Evolutionary conservation across 2,888 invertebrate genomes (phyloP).

Genomic region (Eristalinus aeneus): DNA sequence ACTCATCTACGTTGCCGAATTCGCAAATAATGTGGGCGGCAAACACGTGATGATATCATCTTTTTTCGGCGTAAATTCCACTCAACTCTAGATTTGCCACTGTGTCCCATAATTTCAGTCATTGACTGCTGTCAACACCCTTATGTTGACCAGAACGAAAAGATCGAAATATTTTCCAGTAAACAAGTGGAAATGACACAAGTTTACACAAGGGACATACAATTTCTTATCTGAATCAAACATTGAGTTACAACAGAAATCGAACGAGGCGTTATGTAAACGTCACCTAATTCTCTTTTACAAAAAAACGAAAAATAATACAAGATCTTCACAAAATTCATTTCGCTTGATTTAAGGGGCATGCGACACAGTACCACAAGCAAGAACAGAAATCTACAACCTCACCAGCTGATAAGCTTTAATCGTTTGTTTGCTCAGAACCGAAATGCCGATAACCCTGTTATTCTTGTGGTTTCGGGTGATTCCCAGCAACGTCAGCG

Average conservation of each 20-base stretch:
- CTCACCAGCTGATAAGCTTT: neutral
- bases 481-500: slow-evolving; percentile 14
- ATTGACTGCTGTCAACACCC: neutral
- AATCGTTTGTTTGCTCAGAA: neutral
- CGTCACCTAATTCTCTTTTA: neutral
- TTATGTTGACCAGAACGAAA: no score
- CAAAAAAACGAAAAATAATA: neutral
- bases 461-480: neutral
- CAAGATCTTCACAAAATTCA: neutral
- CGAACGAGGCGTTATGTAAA: neutral
- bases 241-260: neutral
- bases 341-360: neutral
- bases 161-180: no score
- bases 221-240: neutral
- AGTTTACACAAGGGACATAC: neutral
- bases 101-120: neutral
- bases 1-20: neutral
- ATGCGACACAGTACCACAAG: neutral
- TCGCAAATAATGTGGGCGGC: neutral
- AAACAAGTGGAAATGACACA: neutral
- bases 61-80: neutral
- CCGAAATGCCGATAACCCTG: slow-evolving; percentile 6
- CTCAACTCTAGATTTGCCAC: neutral
- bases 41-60: neutral
- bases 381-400: neutral